Conservation (phyloP, 2,888 invertebrate genomes). For the Serrognathus titanus region DNA sequence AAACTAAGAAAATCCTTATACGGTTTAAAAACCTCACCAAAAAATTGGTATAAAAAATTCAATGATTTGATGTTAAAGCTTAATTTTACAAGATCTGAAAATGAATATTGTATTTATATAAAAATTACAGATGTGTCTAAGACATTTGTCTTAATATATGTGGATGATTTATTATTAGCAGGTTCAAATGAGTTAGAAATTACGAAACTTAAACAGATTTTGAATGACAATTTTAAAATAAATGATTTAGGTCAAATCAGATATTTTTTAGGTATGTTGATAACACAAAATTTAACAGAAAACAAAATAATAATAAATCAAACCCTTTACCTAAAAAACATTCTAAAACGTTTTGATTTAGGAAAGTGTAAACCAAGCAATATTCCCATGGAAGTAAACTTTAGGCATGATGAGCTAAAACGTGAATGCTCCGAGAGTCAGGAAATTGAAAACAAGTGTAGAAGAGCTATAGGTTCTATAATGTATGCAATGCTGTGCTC, state of each 20-base stretch:
- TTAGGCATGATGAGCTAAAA: too few relatives aligned
- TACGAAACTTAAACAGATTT: not conserved
- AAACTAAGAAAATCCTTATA: not conserved
- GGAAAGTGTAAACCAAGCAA: too few relatives aligned
- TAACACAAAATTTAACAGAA: not conserved
- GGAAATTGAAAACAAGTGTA: too few relatives aligned
- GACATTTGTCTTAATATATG: not conserved
- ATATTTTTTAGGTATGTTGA: not conserved
- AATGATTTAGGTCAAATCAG: not conserved
- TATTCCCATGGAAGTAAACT: too few relatives aligned
- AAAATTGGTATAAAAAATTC: not conserved
- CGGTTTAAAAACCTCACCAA: too few relatives aligned
- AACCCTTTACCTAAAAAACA: not conserved
- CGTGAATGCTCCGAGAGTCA: too few relatives aligned
- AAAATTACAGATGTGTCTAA: slow-evolving; percentile 2
- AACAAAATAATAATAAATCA: not conserved
- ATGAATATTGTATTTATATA: slow-evolving; percentile 4
- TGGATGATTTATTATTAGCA: slow-evolving; percentile 4
- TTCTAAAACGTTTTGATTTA: too few relatives aligned
- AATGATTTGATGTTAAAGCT: not conserved
- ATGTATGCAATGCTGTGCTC: too few relatives aligned
- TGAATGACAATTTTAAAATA: too few relatives aligned
- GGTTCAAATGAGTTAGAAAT: not conserved
- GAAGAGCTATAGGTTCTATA: too few relatives aligned
- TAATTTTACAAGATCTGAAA: not conserved